Base-by-base conservation (phyloP, 2,888 invertebrate species). In the Tineola bisselliella region DNA sequence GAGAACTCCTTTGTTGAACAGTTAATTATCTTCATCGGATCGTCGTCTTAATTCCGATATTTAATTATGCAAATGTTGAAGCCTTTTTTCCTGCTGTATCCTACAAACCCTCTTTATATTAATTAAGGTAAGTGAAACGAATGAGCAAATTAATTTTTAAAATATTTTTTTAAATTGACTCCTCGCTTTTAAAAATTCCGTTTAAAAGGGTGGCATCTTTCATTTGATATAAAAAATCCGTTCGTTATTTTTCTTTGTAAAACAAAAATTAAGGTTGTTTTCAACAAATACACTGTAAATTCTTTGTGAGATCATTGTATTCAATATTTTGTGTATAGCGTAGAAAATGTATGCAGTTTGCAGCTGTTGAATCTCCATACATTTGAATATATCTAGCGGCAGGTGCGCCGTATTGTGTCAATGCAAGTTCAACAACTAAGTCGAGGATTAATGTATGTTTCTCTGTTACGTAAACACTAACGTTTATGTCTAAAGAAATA, bases 61-160 rank as follows among this genome's bases (percentile, higher is more conserved):
- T 82, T 78, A 77, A 81, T 81, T 78, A 81, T 77, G 76, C 72
- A 79, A 81, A 80, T 76, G 69, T 68, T 67, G 63, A 70, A 75
- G 67, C 72, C 73, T 70, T 76, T 79, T 59, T 74, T 68, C 65
- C 65, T 65, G 65, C 62, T 66, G 64, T 67, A 62, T 62, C 61
- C 64, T 66, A 68, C 64, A 66, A 67, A 71, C 68, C 67, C 69
- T 69, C 68, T 67, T 66, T 63, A 66, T 65, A 69, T 72, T 74
- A 70, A 74, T 74, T 48, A 17, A 48, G 48, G 48, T 48, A 48
- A 48, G 48, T 48, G 17, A 17, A 48, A 48, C 48, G 48, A 48
- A 48, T 48, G 48, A 17, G 48, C 48, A 48, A 48, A 48, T 48
- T 48, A 48, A 17, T 48, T 48, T 17, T 13, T 48, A 8, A 48